Conservation (phyloP, 1,140 invertebrate species). For the Notospermus geniculatus region DNA sequence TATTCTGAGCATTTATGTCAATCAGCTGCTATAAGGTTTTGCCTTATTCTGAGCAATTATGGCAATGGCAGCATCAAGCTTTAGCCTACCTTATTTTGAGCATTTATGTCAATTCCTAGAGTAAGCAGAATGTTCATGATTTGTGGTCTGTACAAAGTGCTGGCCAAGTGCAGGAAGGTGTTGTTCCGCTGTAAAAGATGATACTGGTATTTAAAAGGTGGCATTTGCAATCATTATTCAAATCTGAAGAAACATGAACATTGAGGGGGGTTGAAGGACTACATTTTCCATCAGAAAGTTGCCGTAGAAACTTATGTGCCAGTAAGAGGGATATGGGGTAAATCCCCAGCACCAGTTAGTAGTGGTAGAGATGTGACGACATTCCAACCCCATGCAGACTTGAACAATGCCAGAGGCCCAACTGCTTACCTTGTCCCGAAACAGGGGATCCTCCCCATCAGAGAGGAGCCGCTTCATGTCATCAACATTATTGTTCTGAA, state of each 20-base stretch:
- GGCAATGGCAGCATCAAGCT: not conserved
- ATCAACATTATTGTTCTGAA: constrained; percentile 23
- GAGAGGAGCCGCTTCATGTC: constrained; percentile 27
- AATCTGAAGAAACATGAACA: not conserved
- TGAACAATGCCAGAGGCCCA: not conserved
- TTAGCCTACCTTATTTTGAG: constrained; percentile 42
- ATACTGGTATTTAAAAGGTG: too few species aligned
- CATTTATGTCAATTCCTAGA: constrained; percentile 37
- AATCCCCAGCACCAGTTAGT: not conserved
- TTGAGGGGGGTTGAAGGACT: not conserved
- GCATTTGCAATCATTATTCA: not conserved
- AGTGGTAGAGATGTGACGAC: not conserved
- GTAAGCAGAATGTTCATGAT: constrained; percentile 38
- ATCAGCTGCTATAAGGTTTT: too few species aligned
- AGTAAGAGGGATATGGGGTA: too few species aligned
- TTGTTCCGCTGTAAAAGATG: constrained; percentile 44
- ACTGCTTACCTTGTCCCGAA: constrained; percentile 32
- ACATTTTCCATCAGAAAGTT: too few species aligned
- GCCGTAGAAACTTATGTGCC: too few species aligned
- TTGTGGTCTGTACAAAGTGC: constrained; percentile 42
- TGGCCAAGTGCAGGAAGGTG: constrained; percentile 45
- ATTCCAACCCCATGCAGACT: not conserved
- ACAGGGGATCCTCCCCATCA: constrained; percentile 29
- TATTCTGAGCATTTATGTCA: too few species aligned
- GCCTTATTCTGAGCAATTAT: too few species aligned